Base-by-base conservation (phyloP, 1,140 invertebrate genomes). In the Drosophila tani region DNA sequence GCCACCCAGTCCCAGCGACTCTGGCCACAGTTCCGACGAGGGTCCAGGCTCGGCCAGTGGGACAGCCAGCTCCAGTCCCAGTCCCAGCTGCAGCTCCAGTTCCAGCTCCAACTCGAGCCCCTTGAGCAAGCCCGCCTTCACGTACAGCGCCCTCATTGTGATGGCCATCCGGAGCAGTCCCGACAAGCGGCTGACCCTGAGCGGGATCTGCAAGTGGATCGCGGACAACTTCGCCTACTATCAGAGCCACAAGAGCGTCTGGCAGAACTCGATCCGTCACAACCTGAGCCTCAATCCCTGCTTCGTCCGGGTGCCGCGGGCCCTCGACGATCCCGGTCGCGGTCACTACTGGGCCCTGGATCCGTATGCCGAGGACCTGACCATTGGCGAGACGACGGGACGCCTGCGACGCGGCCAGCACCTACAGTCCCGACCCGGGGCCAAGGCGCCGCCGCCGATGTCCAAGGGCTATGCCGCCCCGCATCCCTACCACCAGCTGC, bases 251-350 rank as follows among this genome's bases (percentile, higher is more conserved):
- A 99, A 99, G 84, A 97, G 98, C 92, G 98, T 98, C 8, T 99
- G 98, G 99, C 99, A 99, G 93, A 99, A 99, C 91, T 99, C 98
- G 0, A 98, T 99, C 3, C 94, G 99, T 0, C 98, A 99, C 92
- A 99, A 99, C 91, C 93, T 99, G 4, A 92, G 91, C 17, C 51
- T 85, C 8, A 92, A 92, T 81, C 77, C 86, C 1, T 80, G 79
- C 38, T 92, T 92, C 67, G 77, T 92, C 12, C 75, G 81, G 2
- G 83, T 92, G 19, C 91, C 91, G 3, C 81, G 91, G 0, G 81
- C 83, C 4, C 24, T 85, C 5, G 91, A 92, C 24, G 91, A 92
- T 78, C 91, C 91, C 0, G 91, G 91, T 7, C 76, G 91, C 14
- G 91, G 91, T 12, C 91, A 92, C n/a, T 92, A 92, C 55, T 92